Evolutionary conservation across 2,113 vertebrate species (phyloP).

Genomic region (Nannobrachium achirus): DNA sequence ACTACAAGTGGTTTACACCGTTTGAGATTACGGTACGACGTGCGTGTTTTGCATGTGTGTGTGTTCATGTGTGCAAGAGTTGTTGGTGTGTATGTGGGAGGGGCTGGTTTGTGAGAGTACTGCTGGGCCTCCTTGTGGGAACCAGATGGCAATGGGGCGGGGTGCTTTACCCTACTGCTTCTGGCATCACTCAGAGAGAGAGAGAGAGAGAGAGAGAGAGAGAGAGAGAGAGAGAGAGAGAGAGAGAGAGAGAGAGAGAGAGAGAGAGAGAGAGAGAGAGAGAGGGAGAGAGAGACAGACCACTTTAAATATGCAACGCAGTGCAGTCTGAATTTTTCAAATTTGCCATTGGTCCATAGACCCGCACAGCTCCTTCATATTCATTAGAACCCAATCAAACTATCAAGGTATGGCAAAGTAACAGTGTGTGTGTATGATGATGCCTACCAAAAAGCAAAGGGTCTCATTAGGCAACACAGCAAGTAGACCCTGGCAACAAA

Average conservation of each 20-base stretch:
- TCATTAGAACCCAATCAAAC: no score
- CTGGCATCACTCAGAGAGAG: slow-evolving; percentile 43
- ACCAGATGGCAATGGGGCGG: slow-evolving; percentile 66
- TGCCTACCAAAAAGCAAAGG: no score
- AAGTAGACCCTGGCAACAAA: no score
- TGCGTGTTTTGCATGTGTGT: no score
- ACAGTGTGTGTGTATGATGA: no score
- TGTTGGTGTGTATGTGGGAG: not conserved
- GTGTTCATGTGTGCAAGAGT: no score
- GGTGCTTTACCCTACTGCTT: slow-evolving; percentile 43
- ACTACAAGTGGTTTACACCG: no score
- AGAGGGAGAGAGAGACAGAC: not conserved
- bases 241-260: slow-evolving; percentile 5
- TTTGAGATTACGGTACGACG: no score
- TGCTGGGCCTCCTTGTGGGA: slow-evolving; percentile 55
- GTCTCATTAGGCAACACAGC: no score
- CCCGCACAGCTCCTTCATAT: no score
- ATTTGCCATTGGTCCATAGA: not conserved
- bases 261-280: not conserved
- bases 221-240: not conserved
- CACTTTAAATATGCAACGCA: not conserved
- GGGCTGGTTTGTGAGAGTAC: slow-evolving; percentile 26
- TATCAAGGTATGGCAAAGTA: no score
- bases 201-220: not conserved
- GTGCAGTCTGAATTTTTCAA: not conserved